phyloP scores from a whole-genome alignment of 2,888 invertebrate species.

The Keiferia lycopersicella region DNA sequence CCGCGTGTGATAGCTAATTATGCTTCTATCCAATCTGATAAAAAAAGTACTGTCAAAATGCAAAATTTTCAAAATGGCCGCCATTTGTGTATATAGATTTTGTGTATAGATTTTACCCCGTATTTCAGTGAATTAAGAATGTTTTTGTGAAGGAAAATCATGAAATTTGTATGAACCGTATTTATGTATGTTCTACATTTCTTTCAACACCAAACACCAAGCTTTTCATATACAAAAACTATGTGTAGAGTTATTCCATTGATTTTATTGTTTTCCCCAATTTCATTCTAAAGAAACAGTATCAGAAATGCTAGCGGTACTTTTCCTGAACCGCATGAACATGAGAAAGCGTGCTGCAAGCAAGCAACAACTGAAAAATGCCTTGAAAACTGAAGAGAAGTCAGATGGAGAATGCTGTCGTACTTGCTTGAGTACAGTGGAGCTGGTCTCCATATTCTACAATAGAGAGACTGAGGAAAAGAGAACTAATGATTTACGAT shows the following conservation, averaged over 20 bases:
- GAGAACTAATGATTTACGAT: conserved; percentile 47
- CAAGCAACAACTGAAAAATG: conserved; percentile 32
- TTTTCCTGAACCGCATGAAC: conserved; percentile 48
- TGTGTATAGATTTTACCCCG: background rate
- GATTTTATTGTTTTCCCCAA: background rate
- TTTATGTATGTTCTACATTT: background rate
- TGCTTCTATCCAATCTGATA: background rate
- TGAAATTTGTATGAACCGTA: background rate
- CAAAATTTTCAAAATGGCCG: conserved; percentile 9
- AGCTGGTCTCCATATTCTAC: conserved; percentile 52
- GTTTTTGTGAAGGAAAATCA: background rate
- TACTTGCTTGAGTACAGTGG: conserved; percentile 56
- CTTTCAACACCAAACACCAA: background rate
- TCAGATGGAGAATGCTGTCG: conserved; percentile 45
- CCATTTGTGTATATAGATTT: background rate
- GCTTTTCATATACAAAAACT: background rate
- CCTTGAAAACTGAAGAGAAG: conserved; percentile 29
- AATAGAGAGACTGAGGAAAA: conserved; percentile 49
- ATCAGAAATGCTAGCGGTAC: conserved; percentile 50
- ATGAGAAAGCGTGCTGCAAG: conserved; percentile 35
- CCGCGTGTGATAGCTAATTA: background rate
- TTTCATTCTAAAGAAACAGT: background rate
- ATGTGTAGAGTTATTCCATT: background rate
- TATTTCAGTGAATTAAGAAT: background rate
- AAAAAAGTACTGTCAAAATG: background rate